Base-by-base conservation (phyloP, 2,797 vertebrate genomes). In the Phrynocephalus vlangalii region DNA sequence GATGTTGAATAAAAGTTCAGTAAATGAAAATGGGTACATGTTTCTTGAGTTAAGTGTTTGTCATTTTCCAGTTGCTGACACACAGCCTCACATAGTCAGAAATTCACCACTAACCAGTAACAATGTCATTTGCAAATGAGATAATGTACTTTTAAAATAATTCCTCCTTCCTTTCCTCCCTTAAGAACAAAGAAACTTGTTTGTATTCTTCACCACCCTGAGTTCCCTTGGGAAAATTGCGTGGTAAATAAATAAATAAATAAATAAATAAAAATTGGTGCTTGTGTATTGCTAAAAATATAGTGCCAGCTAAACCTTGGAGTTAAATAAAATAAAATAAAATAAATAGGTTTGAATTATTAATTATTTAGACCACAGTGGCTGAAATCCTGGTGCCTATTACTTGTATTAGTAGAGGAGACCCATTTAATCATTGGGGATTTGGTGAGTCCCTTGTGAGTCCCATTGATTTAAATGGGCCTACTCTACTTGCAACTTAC, bases 101-200 rank as follows among this genome's bases (percentile, higher is more conserved):
- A 80, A 82, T 92, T 79, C 84, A 77, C 80, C 83, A 30, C 83
- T 93, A 90, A 91, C 94, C 38, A 88, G 63, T 33, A 63, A 63
- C 16, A 63, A 20, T 63, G 60, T 63, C 18, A 63, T 22, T 63
- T 63, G 60, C 5, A 15, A 63, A 63, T 63, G 60, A 50, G 38
- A 44, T 44, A 44, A 3, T 44, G 38, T 44, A 44, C 82, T 44
- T 9, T 11, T 56, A 11, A 80, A 30, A 63, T 4, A 81, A 44
- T 11, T 16, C 10, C 26, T 22, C 24, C 22, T 22, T 18, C 44
- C 1, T 28, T 44, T 38, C 71, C 16, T 10, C 28, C 38, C 38
- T 44, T 73, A 70, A 56, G 1, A 60, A 38, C 24, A 66, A 33
- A 88, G 52, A 84, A 5, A 72, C 33, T 44, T 66, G 5, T 18